Base-by-base conservation (phyloP, 2,888 invertebrate genomes). In the Busseola fusca region DNA sequence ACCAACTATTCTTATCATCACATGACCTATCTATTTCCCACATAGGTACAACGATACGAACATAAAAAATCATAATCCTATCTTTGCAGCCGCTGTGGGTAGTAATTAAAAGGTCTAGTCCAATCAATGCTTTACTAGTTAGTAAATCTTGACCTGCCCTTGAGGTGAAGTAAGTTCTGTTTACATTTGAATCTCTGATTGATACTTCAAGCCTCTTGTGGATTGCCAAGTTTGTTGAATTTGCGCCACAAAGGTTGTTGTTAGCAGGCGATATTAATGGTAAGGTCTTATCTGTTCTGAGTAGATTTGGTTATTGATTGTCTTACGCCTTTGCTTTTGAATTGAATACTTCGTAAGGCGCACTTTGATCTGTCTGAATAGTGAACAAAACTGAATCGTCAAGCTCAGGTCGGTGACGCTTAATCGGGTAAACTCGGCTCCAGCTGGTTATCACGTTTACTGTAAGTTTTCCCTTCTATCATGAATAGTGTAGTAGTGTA, bases 131-230 rank as follows among this genome's bases (percentile, higher is more conserved):
- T 72, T 64, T 67, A 67, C 64, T 48, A 54, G n/a, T 64, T 71
- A 54, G 48, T 77, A 59, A n/a, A 57, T 69, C 50, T 78, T 69
- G 56, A 45, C 30, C 54, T 57, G 58, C 73, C 54, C 64, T 48
- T 74, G 58, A 63, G 57, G 62, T 58, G 45, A 72, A 84, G 69
- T 42, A 58, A 67, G 50, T 69, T 60, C 54, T 66, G 73, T 63
- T 71, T 62, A 72, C 73, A 69, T 62, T 75, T 72, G 57, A 64
- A 69, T 37, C 58, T 57, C 52, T 65, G 69, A 84, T 79, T 79
- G 76, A 83, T 82, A 82, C 64, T 82, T 82, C 58, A 81, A 71
- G 71, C 63, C 73, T 54, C 75, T 82, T 72, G 72, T 57, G 73
- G 64, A 72, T 76, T 59, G 52, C 42, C 30, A 82, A 82, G 79